Percentiles rank a stretch among this genome's conserved stretches.
Evolutionary conservation across 2,797 vertebrate species (phyloP).

Genomic region (Leptodactylus fallax): DNA sequence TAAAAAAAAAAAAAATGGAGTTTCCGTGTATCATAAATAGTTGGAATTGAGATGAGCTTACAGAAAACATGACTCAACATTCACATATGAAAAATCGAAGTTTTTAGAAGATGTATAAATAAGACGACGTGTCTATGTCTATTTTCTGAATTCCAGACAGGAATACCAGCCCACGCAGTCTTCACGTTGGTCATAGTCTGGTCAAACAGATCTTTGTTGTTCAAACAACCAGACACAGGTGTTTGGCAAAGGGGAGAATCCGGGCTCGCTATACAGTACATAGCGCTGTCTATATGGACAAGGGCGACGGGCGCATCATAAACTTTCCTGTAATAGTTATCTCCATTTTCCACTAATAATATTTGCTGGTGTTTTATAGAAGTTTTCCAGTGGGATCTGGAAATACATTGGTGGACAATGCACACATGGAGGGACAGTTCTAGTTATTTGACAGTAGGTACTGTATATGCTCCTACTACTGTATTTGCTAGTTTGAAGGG

Average conservation of each 20-base stretch:
- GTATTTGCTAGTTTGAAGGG: too few relatives aligned
- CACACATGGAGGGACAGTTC: neutral
- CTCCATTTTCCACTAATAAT: conserved; percentile 32
- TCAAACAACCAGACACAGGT: conserved; percentile 50
- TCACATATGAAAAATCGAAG: conserved; percentile 68
- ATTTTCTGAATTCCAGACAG: conserved; percentile 67
- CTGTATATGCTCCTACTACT: neutral
- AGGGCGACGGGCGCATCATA: neutral
- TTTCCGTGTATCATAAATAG: conserved; percentile 1
- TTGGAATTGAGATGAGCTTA: conserved; percentile 10
- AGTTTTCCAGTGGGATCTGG: neutral
- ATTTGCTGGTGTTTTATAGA: conserved; percentile 1
- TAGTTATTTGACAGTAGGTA: neutral
- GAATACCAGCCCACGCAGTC: conserved; percentile 62
- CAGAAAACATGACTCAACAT: conserved; percentile 68
- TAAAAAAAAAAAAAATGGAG: neutral
- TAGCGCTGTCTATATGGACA: neutral
- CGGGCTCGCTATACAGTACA: neutral
- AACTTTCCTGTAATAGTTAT: neutral
- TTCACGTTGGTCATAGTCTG: conserved; percentile 54
- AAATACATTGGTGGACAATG: neutral
- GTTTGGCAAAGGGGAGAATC: conserved; percentile 11
- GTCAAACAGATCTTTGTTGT: conserved; percentile 62
- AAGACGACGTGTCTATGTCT: conserved; percentile 67
- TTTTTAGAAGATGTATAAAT: conserved; percentile 66